A percentile compares a stretch with the other conserved stretches of the same genome.
Evolutionary conservation across 2,113 vertebrate genomes (phyloP).

Genomic region (Rhinolophus sinicus): DNA sequence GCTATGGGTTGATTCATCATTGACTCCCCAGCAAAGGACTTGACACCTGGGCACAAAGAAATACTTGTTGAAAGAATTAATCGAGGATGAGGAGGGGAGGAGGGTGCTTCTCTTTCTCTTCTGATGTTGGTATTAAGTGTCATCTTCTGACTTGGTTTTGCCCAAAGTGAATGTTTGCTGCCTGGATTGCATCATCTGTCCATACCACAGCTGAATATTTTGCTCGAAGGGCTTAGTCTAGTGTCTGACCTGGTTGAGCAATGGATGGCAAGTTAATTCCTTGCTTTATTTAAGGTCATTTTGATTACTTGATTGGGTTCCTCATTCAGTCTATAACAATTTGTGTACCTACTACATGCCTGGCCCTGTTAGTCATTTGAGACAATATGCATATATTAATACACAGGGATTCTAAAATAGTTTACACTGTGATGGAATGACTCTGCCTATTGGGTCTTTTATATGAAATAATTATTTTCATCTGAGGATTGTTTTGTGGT

Average conservation of each 20-base stretch:
- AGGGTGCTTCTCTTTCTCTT: neutral
- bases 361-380: neutral
- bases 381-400: neutral
- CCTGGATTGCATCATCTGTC: neutral
- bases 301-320: neutral
- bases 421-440: neutral
- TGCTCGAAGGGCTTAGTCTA: neutral
- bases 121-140: neutral
- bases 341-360: neutral
- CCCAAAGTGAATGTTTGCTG: neutral
- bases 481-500: neutral
- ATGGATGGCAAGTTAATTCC: neutral
- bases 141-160: conserved; percentile 24
- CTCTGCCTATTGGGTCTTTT: neutral
- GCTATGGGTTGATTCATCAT: neutral
- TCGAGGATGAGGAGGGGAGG: neutral
- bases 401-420: neutral
- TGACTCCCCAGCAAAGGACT: neutral
- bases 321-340: neutral
- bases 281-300: conserved; percentile 15
- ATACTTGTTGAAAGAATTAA: neutral
- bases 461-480: neutral
- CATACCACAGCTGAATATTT: neutral
- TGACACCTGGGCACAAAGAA: neutral
- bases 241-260: conserved; percentile 14